Evolutionary conservation across 2,797 vertebrate genomes (phyloP).

Genomic region (Manis crassicaudata): DNA sequence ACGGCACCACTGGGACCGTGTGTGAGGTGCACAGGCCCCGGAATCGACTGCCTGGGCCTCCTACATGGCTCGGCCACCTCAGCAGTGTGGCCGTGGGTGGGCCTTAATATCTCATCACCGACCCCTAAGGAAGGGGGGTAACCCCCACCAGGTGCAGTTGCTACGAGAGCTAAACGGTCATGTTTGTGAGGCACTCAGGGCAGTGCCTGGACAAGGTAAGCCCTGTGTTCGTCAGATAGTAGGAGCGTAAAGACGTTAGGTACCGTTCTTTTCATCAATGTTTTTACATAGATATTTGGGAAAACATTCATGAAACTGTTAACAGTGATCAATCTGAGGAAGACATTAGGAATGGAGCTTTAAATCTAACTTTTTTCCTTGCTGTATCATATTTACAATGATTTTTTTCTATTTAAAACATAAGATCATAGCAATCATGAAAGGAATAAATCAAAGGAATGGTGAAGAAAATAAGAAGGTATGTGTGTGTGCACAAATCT

Average conservation of each 20-base stretch:
- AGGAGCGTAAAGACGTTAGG: not conserved
- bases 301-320: not conserved
- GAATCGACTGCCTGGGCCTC: fast-evolving
- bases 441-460: not conserved
- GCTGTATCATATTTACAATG: not conserved
- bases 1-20: not conserved
- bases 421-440: not conserved
- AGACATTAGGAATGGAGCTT: not conserved
- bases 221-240: not conserved
- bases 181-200: no score
- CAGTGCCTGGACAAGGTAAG: not conserved
- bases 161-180: not conserved
- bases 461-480: not conserved
- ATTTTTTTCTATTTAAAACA: not conserved
- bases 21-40: not conserved
- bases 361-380: not conserved
- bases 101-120: fast-evolving
- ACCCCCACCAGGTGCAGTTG: no score
- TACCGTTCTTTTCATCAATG: not conserved
- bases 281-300: not conserved
- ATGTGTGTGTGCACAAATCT: not conserved
- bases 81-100: fast-evolving
- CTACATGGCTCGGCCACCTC: not conserved
- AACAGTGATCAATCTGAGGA: not conserved
- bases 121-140: not conserved